A percentile compares a stretch with the other conserved stretches of the same genome.
phyloP scores from a whole-genome alignment of 2,113 vertebrate genomes.

The Brienomyrus longianalis region DNA sequence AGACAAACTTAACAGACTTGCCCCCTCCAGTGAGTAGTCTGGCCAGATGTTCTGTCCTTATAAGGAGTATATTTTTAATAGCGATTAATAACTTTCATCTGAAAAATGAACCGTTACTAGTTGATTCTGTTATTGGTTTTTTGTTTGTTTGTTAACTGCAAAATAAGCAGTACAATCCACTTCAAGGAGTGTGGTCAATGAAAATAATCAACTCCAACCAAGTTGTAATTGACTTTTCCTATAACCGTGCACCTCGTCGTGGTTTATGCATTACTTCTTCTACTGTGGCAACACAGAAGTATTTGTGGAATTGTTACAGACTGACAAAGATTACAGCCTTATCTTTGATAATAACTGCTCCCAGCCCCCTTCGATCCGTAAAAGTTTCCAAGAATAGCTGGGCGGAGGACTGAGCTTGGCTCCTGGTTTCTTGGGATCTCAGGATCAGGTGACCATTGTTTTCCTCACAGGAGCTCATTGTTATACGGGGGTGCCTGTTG shows the following conservation, averaged over 20 bases:
- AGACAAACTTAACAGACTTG: not conserved
- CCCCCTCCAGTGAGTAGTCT: not conserved
- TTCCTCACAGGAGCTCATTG: not conserved
- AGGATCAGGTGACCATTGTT: constrained; percentile 4
- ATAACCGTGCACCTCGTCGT: not conserved
- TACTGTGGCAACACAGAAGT: not conserved
- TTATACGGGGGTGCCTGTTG: not conserved
- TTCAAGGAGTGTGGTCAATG: not conserved
- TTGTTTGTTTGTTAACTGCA: not conserved
- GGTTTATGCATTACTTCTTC: not conserved
- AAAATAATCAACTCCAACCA: not conserved
- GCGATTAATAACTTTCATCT: not conserved
- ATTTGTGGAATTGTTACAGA: not conserved
- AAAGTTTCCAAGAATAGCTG: not conserved
- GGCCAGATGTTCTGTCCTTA: not conserved
- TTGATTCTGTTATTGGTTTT: not conserved
- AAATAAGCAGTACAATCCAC: not conserved
- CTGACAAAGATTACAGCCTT: not conserved
- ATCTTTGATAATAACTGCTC: not conserved
- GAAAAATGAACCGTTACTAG: not conserved
- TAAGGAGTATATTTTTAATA: not conserved
- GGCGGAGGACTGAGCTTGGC: not conserved
- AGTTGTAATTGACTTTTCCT: not conserved
- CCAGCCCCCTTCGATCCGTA: not conserved
- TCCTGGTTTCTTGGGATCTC: not conserved